phyloP scores from a whole-genome alignment of 2,113 vertebrate genomes.

The Oophaga pumilio region DNA sequence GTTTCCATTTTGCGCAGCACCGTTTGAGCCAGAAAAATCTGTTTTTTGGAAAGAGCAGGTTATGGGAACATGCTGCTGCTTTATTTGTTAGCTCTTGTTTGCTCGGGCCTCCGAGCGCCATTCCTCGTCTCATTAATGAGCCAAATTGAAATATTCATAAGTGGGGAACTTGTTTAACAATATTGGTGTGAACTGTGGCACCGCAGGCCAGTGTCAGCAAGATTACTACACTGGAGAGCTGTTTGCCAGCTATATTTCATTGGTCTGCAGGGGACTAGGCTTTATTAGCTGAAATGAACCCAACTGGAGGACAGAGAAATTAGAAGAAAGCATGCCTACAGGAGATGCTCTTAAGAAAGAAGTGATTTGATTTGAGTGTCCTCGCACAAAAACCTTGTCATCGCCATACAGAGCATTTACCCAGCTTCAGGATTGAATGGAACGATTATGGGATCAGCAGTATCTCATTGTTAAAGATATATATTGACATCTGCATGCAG shows the following conservation, averaged over 20 bases:
- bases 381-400: background rate
- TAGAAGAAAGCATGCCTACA: slow-evolving; percentile 9
- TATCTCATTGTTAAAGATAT: slow-evolving; percentile 32
- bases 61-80: background rate
- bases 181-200: background rate
- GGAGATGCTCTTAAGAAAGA: slow-evolving; percentile 9
- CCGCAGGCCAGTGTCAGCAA: slow-evolving; percentile 34
- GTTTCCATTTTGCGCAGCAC: background rate
- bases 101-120: background rate
- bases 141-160: slow-evolving; percentile 18
- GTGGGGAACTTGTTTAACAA: slow-evolving; percentile 30
- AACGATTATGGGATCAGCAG: background rate
- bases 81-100: slow-evolving; percentile 13
- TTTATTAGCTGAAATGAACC: slow-evolving; percentile 43
- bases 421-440: background rate
- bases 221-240: slow-evolving; percentile 7
- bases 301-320: slow-evolving; percentile 1
- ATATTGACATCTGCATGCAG: background rate
- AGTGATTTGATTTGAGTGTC: background rate
- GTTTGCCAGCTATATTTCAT: slow-evolving; percentile 30
- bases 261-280: background rate
- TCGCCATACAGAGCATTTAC: slow-evolving; percentile 1
- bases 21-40: background rate
- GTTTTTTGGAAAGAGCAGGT: background rate
- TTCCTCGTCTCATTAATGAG: background rate